These are phyloP conservation scores for Xestia sexstrigata DNA, from an alignment of 2,888 invertebrate species.

Conservation along the genomic window DNA sequence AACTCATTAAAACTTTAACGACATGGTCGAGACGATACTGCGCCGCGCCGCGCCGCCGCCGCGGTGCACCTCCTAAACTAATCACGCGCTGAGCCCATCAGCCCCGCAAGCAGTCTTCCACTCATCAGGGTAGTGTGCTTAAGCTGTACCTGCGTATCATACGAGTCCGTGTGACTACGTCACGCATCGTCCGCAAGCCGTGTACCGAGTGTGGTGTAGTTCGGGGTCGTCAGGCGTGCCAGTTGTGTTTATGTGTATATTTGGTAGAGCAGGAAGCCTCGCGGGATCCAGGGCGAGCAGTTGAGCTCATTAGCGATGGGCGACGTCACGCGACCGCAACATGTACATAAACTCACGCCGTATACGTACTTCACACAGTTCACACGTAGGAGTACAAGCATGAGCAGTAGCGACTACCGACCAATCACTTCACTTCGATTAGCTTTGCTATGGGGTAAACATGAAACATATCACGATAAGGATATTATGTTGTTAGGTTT, in stretches of 20 bases:
- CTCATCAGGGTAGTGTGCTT: background rate
- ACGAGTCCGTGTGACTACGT: background rate
- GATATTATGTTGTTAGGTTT: conserved; percentile 11
- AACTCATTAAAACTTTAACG: conserved; percentile 44
- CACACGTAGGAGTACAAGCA: conserved; percentile 4
- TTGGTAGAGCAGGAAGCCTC: conserved; percentile 55
- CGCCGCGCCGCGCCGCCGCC: too few species aligned
- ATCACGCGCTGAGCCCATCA: background rate
- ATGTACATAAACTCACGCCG: conserved; percentile 5
- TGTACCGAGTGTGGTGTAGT: background rate
- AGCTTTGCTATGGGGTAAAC: conserved; percentile 22
- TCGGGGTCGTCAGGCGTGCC: background rate
- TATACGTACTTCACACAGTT: conserved; percentile 10
- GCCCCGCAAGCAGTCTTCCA: background rate
- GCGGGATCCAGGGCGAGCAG: conserved; percentile 53
- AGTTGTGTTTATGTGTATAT: conserved; percentile 7
- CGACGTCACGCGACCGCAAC: conserved; percentile 47
- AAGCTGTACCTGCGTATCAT: background rate
- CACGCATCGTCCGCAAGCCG: background rate
- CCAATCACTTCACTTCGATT: conserved; percentile 26
- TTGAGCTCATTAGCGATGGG: conserved; percentile 60
- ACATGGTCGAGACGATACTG: conserved; percentile 7
- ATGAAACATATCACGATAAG: conserved; percentile 34
- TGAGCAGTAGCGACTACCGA: conserved; percentile 1
- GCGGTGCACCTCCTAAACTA: background rate